These are phyloP conservation scores for Hoplostethus atlanticus DNA, from an alignment of 2,797 vertebrate genomes.

Conservation along the genomic window DNA sequence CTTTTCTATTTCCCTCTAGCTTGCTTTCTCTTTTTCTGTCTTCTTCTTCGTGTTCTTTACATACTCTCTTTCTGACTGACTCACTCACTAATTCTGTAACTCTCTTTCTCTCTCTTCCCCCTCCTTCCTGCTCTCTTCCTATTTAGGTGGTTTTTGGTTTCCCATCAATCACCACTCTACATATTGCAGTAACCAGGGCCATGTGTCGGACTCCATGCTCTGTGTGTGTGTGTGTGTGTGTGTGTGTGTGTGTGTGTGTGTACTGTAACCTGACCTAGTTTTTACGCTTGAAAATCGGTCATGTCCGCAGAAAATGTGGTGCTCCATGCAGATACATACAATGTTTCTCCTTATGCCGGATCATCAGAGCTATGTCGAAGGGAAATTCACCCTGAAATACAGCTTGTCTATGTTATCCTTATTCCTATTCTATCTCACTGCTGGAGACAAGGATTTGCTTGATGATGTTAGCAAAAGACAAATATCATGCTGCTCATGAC, in stretches of 20 bases:
- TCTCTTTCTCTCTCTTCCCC: conserved; percentile 3
- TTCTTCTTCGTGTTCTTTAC: conserved; percentile 3
- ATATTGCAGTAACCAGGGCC: conserved; percentile 77
- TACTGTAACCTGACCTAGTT: conserved; percentile 51
- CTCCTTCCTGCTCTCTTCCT: conserved; percentile 30
- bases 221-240: conserved; percentile 23
- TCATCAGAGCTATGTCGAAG: not conserved
- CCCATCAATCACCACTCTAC: conserved; percentile 75
- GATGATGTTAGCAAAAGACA: too few relatives aligned
- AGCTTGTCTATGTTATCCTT: not conserved
- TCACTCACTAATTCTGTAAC: not conserved
- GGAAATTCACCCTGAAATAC: too few relatives aligned
- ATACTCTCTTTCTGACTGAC: not conserved
- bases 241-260: not conserved
- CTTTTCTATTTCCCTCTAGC: not conserved
- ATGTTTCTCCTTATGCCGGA: not conserved
- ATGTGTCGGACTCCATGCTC: conserved; percentile 57
- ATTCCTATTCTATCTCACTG: too few relatives aligned
- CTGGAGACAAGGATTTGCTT: too few relatives aligned
- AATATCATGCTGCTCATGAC: too few relatives aligned
- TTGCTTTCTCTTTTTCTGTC: conserved; percentile 24
- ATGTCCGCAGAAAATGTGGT: conserved; percentile 21
- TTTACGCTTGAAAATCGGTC: conserved; percentile 44
- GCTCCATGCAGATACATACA: conserved; percentile 4
- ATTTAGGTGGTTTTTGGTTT: conserved; percentile 77